phyloP scores from a whole-genome alignment of 1,140 invertebrate genomes.

The Drosophila aff. region DNA sequence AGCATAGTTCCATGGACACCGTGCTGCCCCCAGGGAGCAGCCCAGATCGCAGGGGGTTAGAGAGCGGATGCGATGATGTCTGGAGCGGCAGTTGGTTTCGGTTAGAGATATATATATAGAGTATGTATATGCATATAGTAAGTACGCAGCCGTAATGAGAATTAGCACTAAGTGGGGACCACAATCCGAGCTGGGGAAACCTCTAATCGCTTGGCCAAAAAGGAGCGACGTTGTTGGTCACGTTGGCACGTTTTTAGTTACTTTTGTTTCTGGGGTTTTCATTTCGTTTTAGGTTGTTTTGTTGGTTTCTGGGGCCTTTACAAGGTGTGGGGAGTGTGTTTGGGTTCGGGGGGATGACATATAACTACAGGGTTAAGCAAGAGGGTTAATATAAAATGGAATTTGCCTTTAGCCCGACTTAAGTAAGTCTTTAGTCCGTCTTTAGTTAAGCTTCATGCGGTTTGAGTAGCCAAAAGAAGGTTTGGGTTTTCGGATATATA shows the following conservation, averaged over 20 bases:
- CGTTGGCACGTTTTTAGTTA: constrained; percentile 77
- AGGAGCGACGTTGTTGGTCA: constrained; percentile 66
- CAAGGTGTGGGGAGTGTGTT: constrained; percentile 1
- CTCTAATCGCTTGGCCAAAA: constrained; percentile 57
- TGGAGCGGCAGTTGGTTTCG: constrained; percentile 49
- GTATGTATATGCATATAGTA: constrained; percentile 19
- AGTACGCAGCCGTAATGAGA: constrained; percentile 62
- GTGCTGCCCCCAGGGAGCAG: constrained; percentile 64
- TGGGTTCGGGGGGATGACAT: constrained; percentile 56
- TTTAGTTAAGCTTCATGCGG: constrained; percentile 56
- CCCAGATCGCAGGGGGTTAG: constrained; percentile 33
- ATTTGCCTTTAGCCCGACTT: constrained; percentile 47
- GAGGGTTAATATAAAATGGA: constrained; percentile 58
- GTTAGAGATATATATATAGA: constrained; percentile 17
- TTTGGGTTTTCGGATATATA: constrained; percentile 1
- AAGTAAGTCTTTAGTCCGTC: constrained; percentile 52
- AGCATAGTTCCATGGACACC: constrained; percentile 65
- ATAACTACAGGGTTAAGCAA: constrained; percentile 62
- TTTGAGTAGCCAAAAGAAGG: constrained; percentile 3
- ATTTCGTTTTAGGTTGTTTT: constrained; percentile 6
- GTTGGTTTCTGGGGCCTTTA: constrained; percentile 5
- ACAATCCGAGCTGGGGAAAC: constrained; percentile 22
- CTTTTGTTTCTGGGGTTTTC: constrained; percentile 27
- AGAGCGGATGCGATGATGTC: constrained; percentile 19
- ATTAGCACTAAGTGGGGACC: constrained; percentile 54